A percentile compares a stretch with the other conserved stretches of the same genome.
Conservation (phyloP, 1,140 invertebrate genomes). For the Drosophila auraria region DNA sequence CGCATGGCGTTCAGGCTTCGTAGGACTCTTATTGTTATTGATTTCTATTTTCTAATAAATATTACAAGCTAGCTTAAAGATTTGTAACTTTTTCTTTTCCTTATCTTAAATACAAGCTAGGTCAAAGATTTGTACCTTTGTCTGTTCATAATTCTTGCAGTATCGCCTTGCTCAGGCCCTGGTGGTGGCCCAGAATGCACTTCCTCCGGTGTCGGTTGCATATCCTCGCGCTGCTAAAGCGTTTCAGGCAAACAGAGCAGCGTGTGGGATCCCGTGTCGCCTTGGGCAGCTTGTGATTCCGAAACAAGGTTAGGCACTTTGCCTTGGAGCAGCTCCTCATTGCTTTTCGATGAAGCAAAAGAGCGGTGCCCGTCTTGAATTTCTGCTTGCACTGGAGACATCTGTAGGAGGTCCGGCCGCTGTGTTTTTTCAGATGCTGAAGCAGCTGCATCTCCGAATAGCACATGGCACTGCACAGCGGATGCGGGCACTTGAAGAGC, state of each 20-base stretch:
- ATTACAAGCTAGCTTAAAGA: conserved; percentile 13
- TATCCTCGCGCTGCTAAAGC: conserved; percentile 16
- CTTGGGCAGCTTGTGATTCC: background rate
- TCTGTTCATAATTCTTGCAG: background rate
- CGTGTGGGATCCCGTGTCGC: background rate
- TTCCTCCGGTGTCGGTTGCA: conserved; percentile 24
- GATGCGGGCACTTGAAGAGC: conserved; percentile 58
- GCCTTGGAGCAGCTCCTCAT: conserved; percentile 8
- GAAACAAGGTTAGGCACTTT: conserved; percentile 15
- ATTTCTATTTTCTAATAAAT: conserved; percentile 38
- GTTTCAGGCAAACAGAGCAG: conserved; percentile 45
- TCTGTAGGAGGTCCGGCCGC: conserved; percentile 8
- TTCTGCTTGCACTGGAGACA: conserved; percentile 40
- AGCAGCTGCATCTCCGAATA: conserved; percentile 38
- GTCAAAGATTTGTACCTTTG: background rate
- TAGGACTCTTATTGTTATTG: conserved; percentile 53
- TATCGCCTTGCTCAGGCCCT: conserved; percentile 1
- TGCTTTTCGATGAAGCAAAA: conserved; percentile 41
- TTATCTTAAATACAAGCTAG: conserved; percentile 5
- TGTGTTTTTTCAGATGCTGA: conserved; percentile 43
- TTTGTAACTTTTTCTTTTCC: background rate
- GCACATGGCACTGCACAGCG: conserved; percentile 35
- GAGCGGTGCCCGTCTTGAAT: conserved; percentile 28
- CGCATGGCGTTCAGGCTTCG: conserved; percentile 86
- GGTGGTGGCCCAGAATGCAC: conserved; percentile 42